Conservation (phyloP, 37 sponge, comb jelly and placozoan species). For the Amphimedon queenslandica region DNA sequence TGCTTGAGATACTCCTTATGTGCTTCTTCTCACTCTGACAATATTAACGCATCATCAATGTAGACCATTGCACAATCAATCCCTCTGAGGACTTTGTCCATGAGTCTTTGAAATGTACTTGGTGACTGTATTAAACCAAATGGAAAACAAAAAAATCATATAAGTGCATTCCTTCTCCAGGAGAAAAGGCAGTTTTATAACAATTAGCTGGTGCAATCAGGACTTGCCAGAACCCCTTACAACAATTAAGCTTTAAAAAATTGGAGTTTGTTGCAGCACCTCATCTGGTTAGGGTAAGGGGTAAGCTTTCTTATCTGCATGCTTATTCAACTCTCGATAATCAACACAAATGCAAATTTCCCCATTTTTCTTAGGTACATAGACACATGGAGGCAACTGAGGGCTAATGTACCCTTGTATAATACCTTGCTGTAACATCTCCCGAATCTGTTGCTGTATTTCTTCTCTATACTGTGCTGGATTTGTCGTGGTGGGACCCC, state of each 20-base stretch:
- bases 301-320: conserved; percentile 54
- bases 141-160: neutral
- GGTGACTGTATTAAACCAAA: conserved; percentile 8
- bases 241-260: conserved; percentile 21
- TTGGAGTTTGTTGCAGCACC: conserved; percentile 40
- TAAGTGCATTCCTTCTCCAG: conserved; percentile 21
- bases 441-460: conserved; percentile 35
- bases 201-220: conserved; percentile 1
- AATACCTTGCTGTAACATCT: conserved; percentile 40
- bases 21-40: neutral
- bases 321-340: conserved; percentile 55
- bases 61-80: conserved; percentile 2
- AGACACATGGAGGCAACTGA: conserved; percentile 49
- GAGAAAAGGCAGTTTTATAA: conserved; percentile 19
- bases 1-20: neutral
- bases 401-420: conserved; percentile 20
- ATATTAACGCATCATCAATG: conserved; percentile 10
- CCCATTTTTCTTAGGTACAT: conserved; percentile 38
- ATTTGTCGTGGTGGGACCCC: conserved; percentile 51
- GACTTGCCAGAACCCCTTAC: conserved; percentile 33
- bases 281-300: conserved; percentile 51
- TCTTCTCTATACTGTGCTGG: conserved; percentile 55
- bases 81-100: neutral
- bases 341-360: conserved; percentile 36
- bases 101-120: conserved; percentile 19